phyloP scores from a whole-genome alignment of 2,797 vertebrate genomes.

The Simalia tracyae region DNA sequence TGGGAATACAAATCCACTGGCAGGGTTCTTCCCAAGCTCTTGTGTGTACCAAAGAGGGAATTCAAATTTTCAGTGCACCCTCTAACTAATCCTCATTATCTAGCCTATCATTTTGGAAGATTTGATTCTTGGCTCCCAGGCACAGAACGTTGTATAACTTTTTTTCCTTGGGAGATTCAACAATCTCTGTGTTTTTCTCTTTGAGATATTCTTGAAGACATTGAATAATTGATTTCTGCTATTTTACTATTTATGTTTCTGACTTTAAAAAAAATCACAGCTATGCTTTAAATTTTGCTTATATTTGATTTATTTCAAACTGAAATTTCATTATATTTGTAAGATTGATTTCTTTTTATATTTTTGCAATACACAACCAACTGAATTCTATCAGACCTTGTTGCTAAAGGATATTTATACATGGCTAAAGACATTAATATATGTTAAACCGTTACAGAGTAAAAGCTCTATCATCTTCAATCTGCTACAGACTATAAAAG shows the following conservation, averaged over 20 bases:
- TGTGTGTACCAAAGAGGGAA: neutral
- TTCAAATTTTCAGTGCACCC: neutral
- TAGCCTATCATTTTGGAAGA: neutral
- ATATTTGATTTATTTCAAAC: neutral
- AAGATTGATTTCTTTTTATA: neutral
- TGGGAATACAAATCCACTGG: neutral
- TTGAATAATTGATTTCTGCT: neutral
- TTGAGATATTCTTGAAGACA: neutral
- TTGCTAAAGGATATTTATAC: neutral
- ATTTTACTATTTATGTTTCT: neutral
- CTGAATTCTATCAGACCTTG: neutral
- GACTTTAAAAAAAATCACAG: neutral
- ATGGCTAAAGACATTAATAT: neutral
- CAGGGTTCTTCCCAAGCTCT: neutral
- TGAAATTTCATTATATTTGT: neutral
- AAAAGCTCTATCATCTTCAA: constrained; percentile 15
- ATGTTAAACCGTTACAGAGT: neutral
- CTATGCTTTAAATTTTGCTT: neutral
- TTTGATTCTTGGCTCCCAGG: neutral
- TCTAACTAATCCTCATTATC: neutral
- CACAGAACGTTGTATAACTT: neutral
- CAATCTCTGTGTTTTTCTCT: neutral
- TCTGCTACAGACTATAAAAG: constrained; percentile 32
- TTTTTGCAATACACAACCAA: neutral
- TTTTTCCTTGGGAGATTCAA: neutral